phyloP scores from a whole-genome alignment of 2,797 vertebrate species.

The Hozukius guyotensis region DNA sequence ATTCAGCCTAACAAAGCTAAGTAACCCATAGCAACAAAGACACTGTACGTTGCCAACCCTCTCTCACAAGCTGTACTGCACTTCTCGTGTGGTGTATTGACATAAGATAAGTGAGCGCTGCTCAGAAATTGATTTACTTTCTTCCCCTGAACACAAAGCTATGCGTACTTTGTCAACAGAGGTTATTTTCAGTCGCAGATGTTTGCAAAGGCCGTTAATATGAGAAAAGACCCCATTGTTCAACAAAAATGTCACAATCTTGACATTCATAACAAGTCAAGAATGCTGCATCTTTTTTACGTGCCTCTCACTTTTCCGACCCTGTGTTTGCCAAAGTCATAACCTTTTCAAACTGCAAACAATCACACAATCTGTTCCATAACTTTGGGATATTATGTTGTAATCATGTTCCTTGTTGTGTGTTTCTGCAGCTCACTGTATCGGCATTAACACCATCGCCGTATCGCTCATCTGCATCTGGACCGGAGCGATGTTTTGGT shows the following conservation, averaged over 20 bases:
- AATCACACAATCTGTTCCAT: conserved; percentile 2
- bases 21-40: not conserved
- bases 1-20: not conserved
- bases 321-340: conserved; percentile 39
- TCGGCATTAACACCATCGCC: conserved; percentile 84
- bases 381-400: not conserved
- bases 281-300: conserved; percentile 56
- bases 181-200: conserved; percentile 54
- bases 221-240: conserved; percentile 75
- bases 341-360: conserved; percentile 37
- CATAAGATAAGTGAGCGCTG: not conserved
- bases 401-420: conserved; percentile 10
- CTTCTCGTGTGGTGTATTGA: conserved; percentile 7
- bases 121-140: conserved; percentile 37
- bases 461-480: conserved; percentile 88
- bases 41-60: not conserved
- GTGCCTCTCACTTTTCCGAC: conserved; percentile 59
- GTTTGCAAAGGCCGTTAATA: conserved; percentile 60
- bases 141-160: conserved; percentile 36
- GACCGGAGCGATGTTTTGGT: conserved; percentile 90
- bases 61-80: not conserved
- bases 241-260: conserved; percentile 75
- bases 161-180: conserved; percentile 60
- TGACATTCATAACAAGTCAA: conserved; percentile 69
- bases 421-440: conserved; percentile 83